Evolutionary conservation across 2,797 vertebrate species (phyloP).

Genomic region (Artibeus jamaicensis): DNA sequence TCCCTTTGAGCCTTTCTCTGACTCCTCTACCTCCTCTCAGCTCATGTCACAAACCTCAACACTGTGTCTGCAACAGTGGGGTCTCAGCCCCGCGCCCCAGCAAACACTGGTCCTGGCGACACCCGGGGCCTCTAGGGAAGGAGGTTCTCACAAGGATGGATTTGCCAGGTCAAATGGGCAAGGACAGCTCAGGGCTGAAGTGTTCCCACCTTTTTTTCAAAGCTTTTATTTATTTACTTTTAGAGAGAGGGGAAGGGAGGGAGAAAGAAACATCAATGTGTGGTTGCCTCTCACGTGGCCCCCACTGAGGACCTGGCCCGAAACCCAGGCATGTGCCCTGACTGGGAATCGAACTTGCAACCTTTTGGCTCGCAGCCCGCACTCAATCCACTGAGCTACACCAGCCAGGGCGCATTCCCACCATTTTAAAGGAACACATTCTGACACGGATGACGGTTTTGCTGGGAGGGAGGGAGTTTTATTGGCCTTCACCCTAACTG

Average conservation of each 20-base stretch:
- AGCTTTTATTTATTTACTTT: too few species aligned
- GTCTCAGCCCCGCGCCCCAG: rapidly evolving
- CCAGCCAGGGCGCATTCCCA: background rate
- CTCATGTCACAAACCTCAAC: background rate
- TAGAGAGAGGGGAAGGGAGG: too few species aligned
- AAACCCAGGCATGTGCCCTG: too few species aligned
- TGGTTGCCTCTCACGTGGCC: too few species aligned
- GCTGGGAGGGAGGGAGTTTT: background rate
- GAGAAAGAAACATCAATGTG: too few species aligned
- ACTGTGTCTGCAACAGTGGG: too few species aligned
- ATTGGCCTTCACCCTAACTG: background rate
- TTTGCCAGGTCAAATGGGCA: background rate
- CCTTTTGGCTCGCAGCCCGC: too few species aligned
- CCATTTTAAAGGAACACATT: background rate
- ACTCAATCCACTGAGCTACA: too few species aligned
- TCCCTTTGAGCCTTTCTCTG: background rate
- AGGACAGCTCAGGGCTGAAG: background rate
- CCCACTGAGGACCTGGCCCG: too few species aligned
- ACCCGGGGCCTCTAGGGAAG: background rate
- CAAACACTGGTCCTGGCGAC: background rate
- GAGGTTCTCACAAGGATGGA: background rate
- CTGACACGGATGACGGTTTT: background rate
- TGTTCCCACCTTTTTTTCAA: background rate
- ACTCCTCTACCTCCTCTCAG: too few species aligned
- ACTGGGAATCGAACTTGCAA: too few species aligned